Evolutionary conservation across 1,140 invertebrate genomes (phyloP), one percentile per base, ranked within the genome.

Genomic region (Pseudomyrmex gracilis): DNA sequence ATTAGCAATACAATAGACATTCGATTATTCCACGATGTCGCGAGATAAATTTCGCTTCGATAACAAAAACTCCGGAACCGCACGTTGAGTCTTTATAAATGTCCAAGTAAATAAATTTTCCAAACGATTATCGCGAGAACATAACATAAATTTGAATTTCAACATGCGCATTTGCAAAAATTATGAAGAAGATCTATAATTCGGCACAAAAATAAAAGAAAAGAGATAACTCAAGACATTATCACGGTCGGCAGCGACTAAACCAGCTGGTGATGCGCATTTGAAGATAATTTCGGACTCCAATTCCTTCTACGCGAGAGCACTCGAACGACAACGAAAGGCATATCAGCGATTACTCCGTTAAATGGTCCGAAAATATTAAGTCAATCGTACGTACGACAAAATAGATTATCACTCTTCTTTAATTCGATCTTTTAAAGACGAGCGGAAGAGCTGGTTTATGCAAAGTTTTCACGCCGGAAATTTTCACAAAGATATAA

Each of bases 281-380:
- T 84, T 57, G 73, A 64, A 73, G 82, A 76, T 66, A 87, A 84
- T 84, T 87, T 71, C 49, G 74, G 51, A 68, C 68, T 68, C 34
- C 55, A 64, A 57, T 73, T 71, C n/a, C 86, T 87, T 84, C 76
- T 78, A 61, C 63, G 61, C 51, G 85, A 60, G 60, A 7, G 45
- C 67, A 67, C 73, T 60, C 45, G 60, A 61, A 49, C 51, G 61
- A 45, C 22, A 73, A 51, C 15, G 61, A 74, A 68, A 74, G 66
- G 64, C 73, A 64, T 80, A 84, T 84, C 82, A 85, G 77, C 85
- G 86, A 87, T 87, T 87, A 87, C 57, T 53, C 57, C 53, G 68
- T 80, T 87, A 80, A 87, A 87, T 80, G 73, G 73, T 20, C 34
- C 17, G 82, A 61, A 87, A 87, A 45, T 84, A 80, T 87, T 80